These are phyloP conservation scores for Frieseomelitta varia DNA, from an alignment of 1,140 invertebrate species.

Conservation along the genomic window DNA sequence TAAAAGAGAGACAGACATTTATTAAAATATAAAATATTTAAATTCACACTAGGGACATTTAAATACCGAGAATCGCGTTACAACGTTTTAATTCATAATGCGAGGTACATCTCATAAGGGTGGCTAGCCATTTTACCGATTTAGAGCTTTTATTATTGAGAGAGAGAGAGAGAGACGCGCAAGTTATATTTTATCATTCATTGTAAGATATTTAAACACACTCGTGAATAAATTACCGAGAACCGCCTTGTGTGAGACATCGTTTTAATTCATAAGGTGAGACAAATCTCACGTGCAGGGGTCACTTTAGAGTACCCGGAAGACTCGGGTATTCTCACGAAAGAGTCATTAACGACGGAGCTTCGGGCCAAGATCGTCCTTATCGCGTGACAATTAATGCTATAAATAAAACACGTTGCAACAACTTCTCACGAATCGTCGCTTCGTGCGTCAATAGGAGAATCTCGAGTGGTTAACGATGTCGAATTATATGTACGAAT, in stretches of 20 bases:
- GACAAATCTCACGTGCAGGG: not conserved
- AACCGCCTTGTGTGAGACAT: not conserved
- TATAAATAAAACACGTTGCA: constrained; percentile 1
- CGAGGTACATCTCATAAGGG: no score
- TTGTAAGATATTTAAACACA: not conserved
- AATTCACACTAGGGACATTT: no score
- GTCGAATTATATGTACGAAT: not conserved
- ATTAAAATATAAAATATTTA: no score
- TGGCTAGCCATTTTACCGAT: no score
- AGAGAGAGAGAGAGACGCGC: no score
- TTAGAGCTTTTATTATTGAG: not conserved
- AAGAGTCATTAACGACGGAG: not conserved
- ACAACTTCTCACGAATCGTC: not conserved
- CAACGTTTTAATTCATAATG: no score
- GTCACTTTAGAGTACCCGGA: not conserved
- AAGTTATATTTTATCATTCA: not conserved
- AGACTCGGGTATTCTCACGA: not conserved
- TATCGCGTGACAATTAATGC: constrained; percentile 19
- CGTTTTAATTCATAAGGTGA: not conserved
- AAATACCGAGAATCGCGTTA: no score
- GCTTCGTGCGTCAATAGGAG: not conserved
- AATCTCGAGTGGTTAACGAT: no score
- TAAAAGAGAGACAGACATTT: no score
- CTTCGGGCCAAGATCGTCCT: not conserved
- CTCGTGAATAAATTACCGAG: no score